Percentiles rank a stretch among this genome's conserved stretches.
phyloP scores from a whole-genome alignment of 1,140 invertebrate genomes.

The Chionoecetes opilio region DNA sequence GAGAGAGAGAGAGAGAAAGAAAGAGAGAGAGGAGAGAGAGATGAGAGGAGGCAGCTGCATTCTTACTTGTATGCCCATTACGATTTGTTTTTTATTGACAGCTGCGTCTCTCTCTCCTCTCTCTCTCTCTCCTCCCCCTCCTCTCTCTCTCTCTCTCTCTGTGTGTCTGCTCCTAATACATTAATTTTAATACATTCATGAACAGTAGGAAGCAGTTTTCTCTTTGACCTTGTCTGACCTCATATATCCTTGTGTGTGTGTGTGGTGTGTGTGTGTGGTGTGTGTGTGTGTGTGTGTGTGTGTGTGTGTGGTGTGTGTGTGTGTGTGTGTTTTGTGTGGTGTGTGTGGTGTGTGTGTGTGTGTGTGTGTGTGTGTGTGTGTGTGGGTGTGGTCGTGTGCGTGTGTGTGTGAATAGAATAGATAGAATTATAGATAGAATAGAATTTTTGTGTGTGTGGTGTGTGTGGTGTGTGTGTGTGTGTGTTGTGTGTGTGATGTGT shows the following conservation, averaged over 20 bases:
- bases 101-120: neutral
- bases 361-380: neutral
- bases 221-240: neutral
- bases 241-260: neutral
- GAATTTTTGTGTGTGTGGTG: slow-evolving; percentile 36
- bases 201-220: neutral
- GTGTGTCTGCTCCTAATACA: neutral
- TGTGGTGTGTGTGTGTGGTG: slow-evolving; percentile 51
- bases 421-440: too few species aligned
- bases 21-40: slow-evolving; percentile 22
- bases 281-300: slow-evolving; percentile 51
- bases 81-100: neutral
- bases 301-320: slow-evolving; percentile 41
- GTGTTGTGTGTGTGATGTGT: slow-evolving; percentile 32
- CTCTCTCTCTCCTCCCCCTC: too few species aligned
- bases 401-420: slow-evolving; percentile 53
- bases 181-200: slow-evolving; percentile 16
- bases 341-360: slow-evolving; percentile 40
- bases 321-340: slow-evolving; percentile 39
- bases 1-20: slow-evolving; percentile 21
- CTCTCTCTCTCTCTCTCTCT: neutral
- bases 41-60: neutral
- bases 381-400: slow-evolving; percentile 36
- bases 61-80: neutral
- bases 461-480: slow-evolving; percentile 51